Evolutionary conservation across 2,888 invertebrate species (phyloP).

Genomic region (Gymnoscelis rufifasciata): DNA sequence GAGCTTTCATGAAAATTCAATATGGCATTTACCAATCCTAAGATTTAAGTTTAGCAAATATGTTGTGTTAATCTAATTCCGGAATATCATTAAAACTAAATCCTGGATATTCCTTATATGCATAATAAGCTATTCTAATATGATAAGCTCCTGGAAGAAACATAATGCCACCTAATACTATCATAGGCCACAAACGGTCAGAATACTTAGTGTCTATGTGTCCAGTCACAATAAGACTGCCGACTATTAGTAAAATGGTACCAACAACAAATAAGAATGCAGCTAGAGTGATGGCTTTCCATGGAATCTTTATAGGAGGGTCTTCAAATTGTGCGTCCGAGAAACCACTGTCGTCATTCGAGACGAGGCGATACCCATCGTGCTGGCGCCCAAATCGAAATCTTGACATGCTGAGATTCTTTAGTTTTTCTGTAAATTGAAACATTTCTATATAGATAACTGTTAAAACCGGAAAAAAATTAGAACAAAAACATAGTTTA

Average conservation of each 20-base stretch:
- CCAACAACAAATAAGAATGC: constrained; percentile 88
- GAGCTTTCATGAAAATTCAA: too few species aligned
- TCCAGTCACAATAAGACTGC: constrained; percentile 88
- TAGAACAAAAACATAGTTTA: too few species aligned
- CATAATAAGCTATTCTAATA: constrained; percentile 91
- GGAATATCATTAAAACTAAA: constrained; percentile 94
- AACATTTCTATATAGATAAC: too few species aligned
- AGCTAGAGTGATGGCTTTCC: constrained; percentile 90
- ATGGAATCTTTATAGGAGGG: constrained; percentile 86
- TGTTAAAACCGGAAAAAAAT: too few species aligned
- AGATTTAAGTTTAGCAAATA: too few species aligned
- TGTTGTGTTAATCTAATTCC: constrained; percentile 86
- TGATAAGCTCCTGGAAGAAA: constrained; percentile 96
- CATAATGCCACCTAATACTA: constrained; percentile 92
- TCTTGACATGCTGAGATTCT: constrained; percentile 75
- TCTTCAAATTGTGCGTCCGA: constrained; percentile 84
- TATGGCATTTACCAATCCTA: too few species aligned
- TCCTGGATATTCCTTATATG: constrained; percentile 89
- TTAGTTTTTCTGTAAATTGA: constrained; percentile 42
- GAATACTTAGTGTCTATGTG: constrained; percentile 90
- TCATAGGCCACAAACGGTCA: constrained; percentile 93
- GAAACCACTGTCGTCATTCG: constrained; percentile 81
- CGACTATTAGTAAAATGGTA: constrained; percentile 84
- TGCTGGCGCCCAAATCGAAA: constrained; percentile 78
- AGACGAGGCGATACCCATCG: constrained; percentile 80